Conservation (phyloP, 2,888 invertebrate genomes). For the Drosophila paramelanica region DNA sequence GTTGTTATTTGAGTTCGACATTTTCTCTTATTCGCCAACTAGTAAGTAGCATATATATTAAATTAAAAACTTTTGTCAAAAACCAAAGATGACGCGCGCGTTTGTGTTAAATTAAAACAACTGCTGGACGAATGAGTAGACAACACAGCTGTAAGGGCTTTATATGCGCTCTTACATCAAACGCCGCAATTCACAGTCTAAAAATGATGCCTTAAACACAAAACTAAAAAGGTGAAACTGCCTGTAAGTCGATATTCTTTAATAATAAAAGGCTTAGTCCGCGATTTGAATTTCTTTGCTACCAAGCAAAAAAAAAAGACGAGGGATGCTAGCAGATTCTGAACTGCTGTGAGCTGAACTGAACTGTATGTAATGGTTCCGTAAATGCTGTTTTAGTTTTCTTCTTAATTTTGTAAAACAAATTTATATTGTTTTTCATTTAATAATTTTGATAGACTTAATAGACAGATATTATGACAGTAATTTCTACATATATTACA, state of each 20-base stretch:
- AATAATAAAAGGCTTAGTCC: slow-evolving; percentile 10
- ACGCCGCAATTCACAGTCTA: slow-evolving; percentile 2
- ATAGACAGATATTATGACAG: background rate
- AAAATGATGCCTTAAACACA: slow-evolving; percentile 7
- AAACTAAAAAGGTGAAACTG: background rate
- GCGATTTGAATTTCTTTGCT: slow-evolving; percentile 32
- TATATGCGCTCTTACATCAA: slow-evolving; percentile 1
- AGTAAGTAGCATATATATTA: background rate
- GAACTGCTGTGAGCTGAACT: slow-evolving; percentile 6
- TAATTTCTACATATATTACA: background rate
- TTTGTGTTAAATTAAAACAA: slow-evolving; percentile 18
- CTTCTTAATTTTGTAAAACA: background rate
- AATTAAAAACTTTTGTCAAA: background rate
- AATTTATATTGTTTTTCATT: too few species aligned
- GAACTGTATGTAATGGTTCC: slow-evolving; percentile 4
- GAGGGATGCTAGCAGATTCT: slow-evolving; percentile 20
- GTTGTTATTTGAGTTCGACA: slow-evolving; percentile 7
- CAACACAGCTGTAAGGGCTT: slow-evolving; percentile 1
- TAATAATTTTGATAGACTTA: too few species aligned
- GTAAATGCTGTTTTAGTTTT: slow-evolving; percentile 3
- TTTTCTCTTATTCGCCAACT: background rate
- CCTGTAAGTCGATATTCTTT: slow-evolving; percentile 2
- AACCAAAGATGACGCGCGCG: slow-evolving; percentile 5
- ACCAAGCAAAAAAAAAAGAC: slow-evolving; percentile 19
- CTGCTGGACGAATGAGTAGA: slow-evolving; percentile 26